phyloP scores from a whole-genome alignment of 2,113 vertebrate genomes.

The Delphinapterus leucas region DNA sequence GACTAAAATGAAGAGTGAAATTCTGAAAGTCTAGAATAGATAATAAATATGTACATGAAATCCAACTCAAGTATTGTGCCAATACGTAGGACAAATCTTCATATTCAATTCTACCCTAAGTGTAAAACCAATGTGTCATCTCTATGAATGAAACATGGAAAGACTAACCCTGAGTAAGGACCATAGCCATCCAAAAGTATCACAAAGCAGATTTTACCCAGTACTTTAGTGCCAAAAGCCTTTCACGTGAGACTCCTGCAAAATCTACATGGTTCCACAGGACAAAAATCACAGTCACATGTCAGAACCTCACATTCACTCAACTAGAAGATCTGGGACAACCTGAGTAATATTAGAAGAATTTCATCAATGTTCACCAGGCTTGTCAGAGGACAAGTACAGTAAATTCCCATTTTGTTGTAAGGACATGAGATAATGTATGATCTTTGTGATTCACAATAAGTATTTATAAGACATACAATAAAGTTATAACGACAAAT shows the following conservation, averaged over 20 bases:
- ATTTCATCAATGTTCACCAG: background rate
- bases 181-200: background rate
- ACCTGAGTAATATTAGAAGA: background rate
- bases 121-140: conserved; percentile 2
- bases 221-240: background rate
- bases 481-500: background rate
- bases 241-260: conserved; percentile 1
- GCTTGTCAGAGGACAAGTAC: background rate
- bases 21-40: conserved; percentile 14
- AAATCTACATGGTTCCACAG: conserved; percentile 13
- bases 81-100: background rate
- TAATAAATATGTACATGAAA: conserved; percentile 48
- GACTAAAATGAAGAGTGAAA: conserved; percentile 50
- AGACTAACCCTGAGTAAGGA: conserved; percentile 37
- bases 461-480: conserved; percentile 30
- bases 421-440: background rate
- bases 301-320: background rate
- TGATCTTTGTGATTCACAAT: background rate
- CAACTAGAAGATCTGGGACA: background rate
- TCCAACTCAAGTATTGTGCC: conserved; percentile 17
- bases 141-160: conserved; percentile 38
- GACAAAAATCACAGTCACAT: background rate
- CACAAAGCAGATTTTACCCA: conserved; percentile 13
- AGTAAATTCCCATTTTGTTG: background rate
- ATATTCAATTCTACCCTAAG: background rate